phyloP scores from a whole-genome alignment of 2,888 invertebrate species.

The Apeira syringaria region DNA sequence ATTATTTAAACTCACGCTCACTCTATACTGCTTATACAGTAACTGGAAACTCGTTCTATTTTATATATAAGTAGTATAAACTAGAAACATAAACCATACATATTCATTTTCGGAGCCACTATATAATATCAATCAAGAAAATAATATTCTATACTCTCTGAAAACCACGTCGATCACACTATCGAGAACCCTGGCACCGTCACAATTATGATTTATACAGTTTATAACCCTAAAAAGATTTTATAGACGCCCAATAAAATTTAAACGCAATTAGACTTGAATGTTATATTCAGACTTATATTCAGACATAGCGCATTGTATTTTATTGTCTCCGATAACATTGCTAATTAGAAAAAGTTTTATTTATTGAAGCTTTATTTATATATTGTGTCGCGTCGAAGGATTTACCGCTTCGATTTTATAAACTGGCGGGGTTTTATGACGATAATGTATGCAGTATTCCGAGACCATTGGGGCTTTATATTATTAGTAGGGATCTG shows the following conservation, averaged over 20 bases:
- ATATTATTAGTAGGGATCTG: slow-evolving; percentile 20
- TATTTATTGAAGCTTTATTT: slow-evolving; percentile 27
- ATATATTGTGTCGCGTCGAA: slow-evolving; percentile 16
- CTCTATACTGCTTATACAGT: too few species aligned
- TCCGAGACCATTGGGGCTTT: slow-evolving; percentile 11
- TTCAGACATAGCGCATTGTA: slow-evolving; percentile 17
- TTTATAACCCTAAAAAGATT: slow-evolving; percentile 27
- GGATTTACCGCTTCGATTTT: slow-evolving; percentile 13
- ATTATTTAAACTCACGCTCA: too few species aligned
- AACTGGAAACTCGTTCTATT: too few species aligned
- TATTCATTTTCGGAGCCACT: too few species aligned
- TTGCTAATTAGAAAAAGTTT: slow-evolving; percentile 30
- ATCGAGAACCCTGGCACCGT: not conserved
- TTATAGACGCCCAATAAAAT: slow-evolving; percentile 30
- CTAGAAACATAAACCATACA: too few species aligned
- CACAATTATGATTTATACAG: slow-evolving; percentile 3
- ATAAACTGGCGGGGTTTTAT: slow-evolving; percentile 22
- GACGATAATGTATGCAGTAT: slow-evolving; percentile 7
- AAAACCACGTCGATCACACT: too few species aligned
- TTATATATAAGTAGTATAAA: too few species aligned
- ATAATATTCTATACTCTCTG: too few species aligned
- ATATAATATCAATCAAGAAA: too few species aligned
- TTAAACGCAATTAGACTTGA: slow-evolving; percentile 30
- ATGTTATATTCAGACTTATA: slow-evolving; percentile 8
- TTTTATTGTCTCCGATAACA: slow-evolving; percentile 26